A percentile compares a stretch with the other conserved stretches of the same genome.
These are phyloP conservation scores for Sesamia inferens DNA, from an alignment of 2,888 invertebrate species.

Conservation along the genomic window DNA sequence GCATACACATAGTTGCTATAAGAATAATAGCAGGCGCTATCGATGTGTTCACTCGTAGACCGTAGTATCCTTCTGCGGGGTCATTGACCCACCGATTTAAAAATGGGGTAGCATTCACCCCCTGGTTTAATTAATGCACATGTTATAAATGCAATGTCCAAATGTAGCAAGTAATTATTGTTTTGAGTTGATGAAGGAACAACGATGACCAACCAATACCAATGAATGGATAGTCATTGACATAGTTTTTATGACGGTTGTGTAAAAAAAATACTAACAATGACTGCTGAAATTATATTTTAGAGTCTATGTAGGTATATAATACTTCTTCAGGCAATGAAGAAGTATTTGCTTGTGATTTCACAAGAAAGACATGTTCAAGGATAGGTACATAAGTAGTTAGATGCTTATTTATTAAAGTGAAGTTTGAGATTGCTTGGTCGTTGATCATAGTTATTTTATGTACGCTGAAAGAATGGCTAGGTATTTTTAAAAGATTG, in stretches of 20 bases:
- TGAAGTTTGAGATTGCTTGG: background rate
- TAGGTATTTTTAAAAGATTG: background rate
- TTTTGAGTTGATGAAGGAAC: slow-evolving; percentile 15
- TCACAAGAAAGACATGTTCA: slow-evolving; percentile 11
- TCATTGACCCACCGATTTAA: slow-evolving; percentile 67
- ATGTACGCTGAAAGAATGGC: background rate
- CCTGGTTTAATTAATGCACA: slow-evolving; percentile 67
- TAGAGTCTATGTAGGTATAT: too few relatives aligned
- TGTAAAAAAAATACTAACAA: background rate
- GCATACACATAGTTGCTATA: slow-evolving; percentile 46
- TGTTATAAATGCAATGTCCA: slow-evolving; percentile 59
- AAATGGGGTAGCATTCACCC: slow-evolving; percentile 70
- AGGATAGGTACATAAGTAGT: background rate
- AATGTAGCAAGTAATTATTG: slow-evolving; percentile 54
- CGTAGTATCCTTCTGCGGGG: slow-evolving; percentile 45
- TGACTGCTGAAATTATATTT: background rate
- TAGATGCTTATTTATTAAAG: background rate
- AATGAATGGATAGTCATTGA: background rate
- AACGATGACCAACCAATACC: too few relatives aligned
- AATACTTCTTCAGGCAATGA: background rate
- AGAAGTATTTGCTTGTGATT: slow-evolving; percentile 17
- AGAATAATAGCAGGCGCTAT: slow-evolving; percentile 55
- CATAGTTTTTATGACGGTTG: background rate
- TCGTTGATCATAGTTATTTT: slow-evolving; percentile 1
- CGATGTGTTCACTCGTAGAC: slow-evolving; percentile 23